Evolutionary conservation across 2,888 invertebrate species (phyloP).

Genomic region (Chorisops tibialis): DNA sequence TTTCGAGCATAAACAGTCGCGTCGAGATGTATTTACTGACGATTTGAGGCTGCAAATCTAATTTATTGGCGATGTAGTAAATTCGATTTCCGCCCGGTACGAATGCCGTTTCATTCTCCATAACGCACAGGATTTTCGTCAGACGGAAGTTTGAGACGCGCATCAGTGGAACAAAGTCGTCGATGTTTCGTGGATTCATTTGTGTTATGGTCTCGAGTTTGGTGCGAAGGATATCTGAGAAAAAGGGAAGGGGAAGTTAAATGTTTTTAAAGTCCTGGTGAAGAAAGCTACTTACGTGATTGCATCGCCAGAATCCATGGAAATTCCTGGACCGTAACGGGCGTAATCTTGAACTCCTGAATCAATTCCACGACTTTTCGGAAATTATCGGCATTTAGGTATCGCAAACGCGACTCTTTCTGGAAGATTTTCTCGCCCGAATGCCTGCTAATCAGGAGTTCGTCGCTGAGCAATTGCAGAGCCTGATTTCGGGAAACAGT

Average conservation of each 20-base stretch:
- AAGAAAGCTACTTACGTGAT: constrained; percentile 16
- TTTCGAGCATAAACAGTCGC: constrained; percentile 57
- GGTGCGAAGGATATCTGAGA: constrained; percentile 39
- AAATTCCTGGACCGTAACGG: not conserved
- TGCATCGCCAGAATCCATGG: constrained; percentile 8
- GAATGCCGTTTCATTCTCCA: constrained; percentile 49
- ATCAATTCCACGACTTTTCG: not conserved
- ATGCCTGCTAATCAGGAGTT: not conserved
- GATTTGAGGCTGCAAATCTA: constrained; percentile 53
- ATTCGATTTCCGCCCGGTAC: constrained; percentile 56
- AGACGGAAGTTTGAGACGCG: constrained; percentile 49
- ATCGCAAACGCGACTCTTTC: constrained; percentile 11
- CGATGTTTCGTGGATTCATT: constrained; percentile 52
- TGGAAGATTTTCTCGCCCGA: constrained; percentile 5
- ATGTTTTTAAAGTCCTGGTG: no score
- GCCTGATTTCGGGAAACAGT: constrained; percentile 3
- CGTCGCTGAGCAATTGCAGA: constrained; percentile 1
- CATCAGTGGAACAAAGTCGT: constrained; percentile 57
- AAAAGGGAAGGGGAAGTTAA: constrained; percentile 35
- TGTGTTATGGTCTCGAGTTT: constrained; percentile 52
- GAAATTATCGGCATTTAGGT: not conserved
- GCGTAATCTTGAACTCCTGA: not conserved
- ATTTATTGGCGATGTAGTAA: constrained; percentile 56
- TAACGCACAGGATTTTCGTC: constrained; percentile 37
- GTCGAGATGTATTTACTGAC: constrained; percentile 55